Conservation (phyloP, 1,140 invertebrate species). For the Aphis craccivora region DNA sequence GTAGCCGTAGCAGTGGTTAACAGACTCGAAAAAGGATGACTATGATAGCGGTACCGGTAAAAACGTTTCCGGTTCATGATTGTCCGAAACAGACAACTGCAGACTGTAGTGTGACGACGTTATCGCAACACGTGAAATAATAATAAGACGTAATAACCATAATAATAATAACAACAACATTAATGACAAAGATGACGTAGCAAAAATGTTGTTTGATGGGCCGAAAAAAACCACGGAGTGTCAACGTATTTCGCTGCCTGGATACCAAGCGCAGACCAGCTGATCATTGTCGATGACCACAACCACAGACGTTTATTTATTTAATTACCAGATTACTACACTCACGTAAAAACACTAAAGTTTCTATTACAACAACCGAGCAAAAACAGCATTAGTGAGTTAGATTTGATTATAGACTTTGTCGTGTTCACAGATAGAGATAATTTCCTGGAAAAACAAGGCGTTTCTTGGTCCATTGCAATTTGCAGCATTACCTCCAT, state of each 20-base stretch:
- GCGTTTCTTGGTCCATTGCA: too few relatives aligned
- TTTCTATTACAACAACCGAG: too few relatives aligned
- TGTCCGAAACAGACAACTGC: not conserved
- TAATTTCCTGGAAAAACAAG: too few relatives aligned
- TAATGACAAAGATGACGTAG: not conserved
- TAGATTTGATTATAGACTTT: too few relatives aligned
- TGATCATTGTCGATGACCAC: not conserved
- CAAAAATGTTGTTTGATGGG: not conserved
- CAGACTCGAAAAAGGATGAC: not conserved
- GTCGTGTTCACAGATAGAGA: too few relatives aligned
- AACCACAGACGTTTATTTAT: not conserved
- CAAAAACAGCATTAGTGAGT: too few relatives aligned
- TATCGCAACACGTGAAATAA: not conserved
- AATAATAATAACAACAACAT: conserved; percentile 10
- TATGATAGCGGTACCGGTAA: not conserved
- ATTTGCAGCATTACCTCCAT: too few relatives aligned
- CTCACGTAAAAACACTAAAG: too few relatives aligned
- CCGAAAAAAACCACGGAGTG: not conserved
- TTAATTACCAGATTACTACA: not conserved
- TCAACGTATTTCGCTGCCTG: not conserved
- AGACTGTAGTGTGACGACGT: not conserved
- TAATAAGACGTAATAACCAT: not conserved
- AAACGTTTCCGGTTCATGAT: conserved; percentile 19
- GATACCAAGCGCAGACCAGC: not conserved
- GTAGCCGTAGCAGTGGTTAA: not conserved